phyloP scores from a whole-genome alignment of 2,888 invertebrate species.

The Diarsia rubi region DNA sequence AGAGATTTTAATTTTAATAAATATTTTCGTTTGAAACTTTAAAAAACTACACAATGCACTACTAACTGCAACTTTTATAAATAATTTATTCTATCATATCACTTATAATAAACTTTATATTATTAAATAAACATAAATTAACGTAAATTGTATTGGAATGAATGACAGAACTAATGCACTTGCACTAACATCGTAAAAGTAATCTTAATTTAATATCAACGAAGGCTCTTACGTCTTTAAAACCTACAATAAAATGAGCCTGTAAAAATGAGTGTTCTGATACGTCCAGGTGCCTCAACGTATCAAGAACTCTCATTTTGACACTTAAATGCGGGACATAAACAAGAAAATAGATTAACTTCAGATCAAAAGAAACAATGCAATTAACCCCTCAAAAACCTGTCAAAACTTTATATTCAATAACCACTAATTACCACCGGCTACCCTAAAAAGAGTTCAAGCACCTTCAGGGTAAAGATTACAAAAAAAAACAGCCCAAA shows the following conservation, averaged over 20 bases:
- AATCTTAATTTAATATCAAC: not conserved
- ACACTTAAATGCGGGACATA: constrained; percentile 21
- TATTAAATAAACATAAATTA: not conserved
- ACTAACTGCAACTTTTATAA: not conserved
- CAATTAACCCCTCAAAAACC: constrained; percentile 70
- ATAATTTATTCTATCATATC: not conserved
- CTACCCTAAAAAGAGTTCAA: constrained; percentile 80
- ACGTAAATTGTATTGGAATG: not conserved
- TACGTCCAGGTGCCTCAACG: not conserved
- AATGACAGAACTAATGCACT: not conserved
- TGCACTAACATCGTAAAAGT: not conserved
- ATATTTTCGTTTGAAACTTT: not conserved
- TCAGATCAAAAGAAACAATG: constrained; percentile 64
- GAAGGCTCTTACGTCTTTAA: not conserved
- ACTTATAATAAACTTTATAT: not conserved
- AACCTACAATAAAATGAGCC: not conserved
- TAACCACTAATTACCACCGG: constrained; percentile 76
- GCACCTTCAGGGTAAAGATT: constrained; percentile 74
- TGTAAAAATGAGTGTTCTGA: not conserved
- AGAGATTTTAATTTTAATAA: not conserved
- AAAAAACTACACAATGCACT: not conserved
- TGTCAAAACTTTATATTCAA: constrained; percentile 75
- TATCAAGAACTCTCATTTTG: constrained; percentile 16
- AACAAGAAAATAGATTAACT: constrained; percentile 64
- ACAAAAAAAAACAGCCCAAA: constrained; percentile 71